Percentiles rank a stretch among this genome's conserved stretches.
Conservation (phyloP, 2,888 invertebrate genomes). For the Shargacucullia verbasci region DNA sequence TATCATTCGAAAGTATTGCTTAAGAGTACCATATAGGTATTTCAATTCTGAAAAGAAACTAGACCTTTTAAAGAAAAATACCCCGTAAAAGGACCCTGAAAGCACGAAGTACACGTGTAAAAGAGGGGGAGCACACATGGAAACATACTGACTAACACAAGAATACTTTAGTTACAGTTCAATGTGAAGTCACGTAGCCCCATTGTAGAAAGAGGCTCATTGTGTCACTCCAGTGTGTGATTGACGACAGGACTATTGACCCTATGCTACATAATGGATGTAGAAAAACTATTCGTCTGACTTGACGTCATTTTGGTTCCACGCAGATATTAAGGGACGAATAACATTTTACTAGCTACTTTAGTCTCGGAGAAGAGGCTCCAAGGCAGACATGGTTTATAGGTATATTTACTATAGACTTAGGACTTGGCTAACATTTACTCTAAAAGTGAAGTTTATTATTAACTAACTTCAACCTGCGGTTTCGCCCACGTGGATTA, state of each 20-base stretch:
- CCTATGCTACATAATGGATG: conserved; percentile 40
- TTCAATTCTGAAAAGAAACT: conserved; percentile 25
- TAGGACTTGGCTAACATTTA: no score
- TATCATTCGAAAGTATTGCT: conserved; percentile 20
- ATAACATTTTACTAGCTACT: conserved; percentile 14
- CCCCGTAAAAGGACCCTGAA: conserved; percentile 6
- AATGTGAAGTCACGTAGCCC: conserved; percentile 22
- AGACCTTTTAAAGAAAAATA: conserved; percentile 8
- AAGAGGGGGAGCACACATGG: conserved; percentile 3
- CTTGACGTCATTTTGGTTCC: conserved; percentile 14
- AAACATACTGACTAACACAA: conserved; percentile 5
- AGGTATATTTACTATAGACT: no score
- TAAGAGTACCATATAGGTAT: conserved; percentile 32
- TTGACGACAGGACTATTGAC: conserved; percentile 51
- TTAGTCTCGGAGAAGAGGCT: conserved; percentile 19
- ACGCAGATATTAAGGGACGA: conserved; percentile 3
- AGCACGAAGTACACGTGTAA: conserved; percentile 10
- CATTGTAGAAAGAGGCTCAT: conserved; percentile 35
- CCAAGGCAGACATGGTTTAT: conserved; percentile 9
- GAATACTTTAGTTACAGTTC: conserved; percentile 15
- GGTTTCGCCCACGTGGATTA: no score
- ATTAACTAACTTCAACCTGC: no score
- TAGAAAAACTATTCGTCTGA: conserved; percentile 39
- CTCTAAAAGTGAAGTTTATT: no score
- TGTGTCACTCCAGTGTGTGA: conserved; percentile 47